Evolutionary conservation across 2,888 invertebrate species (phyloP), one percentile per base, ranked within the genome.

Genomic region (Salpingus planirostris): DNA sequence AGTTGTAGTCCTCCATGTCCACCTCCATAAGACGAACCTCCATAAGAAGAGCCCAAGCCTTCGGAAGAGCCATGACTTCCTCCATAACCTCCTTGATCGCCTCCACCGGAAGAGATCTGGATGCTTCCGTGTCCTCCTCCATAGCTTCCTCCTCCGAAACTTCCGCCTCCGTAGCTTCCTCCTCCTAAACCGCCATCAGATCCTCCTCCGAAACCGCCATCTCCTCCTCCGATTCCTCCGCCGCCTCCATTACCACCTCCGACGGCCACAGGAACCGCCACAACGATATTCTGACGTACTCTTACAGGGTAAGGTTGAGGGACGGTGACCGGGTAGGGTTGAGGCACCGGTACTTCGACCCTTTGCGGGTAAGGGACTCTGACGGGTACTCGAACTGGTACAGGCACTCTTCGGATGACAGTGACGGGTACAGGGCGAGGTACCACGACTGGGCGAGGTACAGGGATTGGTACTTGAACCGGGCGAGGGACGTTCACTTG

Each of bases 401-500:
- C 50, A 11, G 58, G 56, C 7, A 55, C 54, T 7, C 62, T 54
- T 21, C 64, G 47, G 15, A 57, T 59, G 2, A 64, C 58, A 7
- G 59, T 53, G 3, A 64, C 61, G 11, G 61, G 61, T 14, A 56
- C 54, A 28, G 65, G 59, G 28, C 62, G 54, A 11, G 62, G 57
- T 14, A 65, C 60, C 18, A 48, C 50, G 4, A 62, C 61, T n/a
- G 60, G 58, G 37, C 56, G 54, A 8, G 63, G 59, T 18, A 59
- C 57, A 4, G 62, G 60, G 7, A 64, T 60, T 18, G 59, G 38
- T 8, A 70, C 67, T 2, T 71, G 60, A 0, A 70, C 66, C 0
- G 70, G 60, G 2, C 70, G 59, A 1, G 71, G 67, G 8, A 66
- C 62, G 12, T 65, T 62, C 1, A 72, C 67, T 3, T 71, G 70